Percentiles rank a stretch among this genome's conserved stretches.
phyloP scores from a whole-genome alignment of 1,140 invertebrate genomes.

The Bombus picipes region DNA sequence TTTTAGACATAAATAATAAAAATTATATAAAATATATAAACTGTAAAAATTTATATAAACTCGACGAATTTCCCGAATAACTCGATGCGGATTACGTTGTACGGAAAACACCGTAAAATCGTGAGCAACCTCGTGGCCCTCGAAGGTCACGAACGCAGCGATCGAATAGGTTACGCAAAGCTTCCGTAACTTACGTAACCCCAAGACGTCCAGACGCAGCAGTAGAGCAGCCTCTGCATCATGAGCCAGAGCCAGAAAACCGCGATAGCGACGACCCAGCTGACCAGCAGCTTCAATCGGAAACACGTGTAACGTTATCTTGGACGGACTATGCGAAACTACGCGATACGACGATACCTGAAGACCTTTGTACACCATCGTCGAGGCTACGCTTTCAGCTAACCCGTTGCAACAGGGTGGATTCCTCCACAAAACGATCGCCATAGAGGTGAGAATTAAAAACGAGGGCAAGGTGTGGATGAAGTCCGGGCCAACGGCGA shows the following conservation, averaged over 20 bases:
- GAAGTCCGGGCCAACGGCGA: conserved; percentile 76
- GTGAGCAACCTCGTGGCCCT: too few relatives aligned
- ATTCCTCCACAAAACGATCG: conserved; percentile 69
- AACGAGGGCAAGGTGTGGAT: conserved; percentile 77
- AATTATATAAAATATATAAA: too few relatives aligned
- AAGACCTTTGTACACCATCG: conserved; percentile 60
- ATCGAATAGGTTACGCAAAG: background rate
- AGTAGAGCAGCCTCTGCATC: conserved; percentile 75
- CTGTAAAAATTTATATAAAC: too few relatives aligned
- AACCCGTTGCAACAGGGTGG: conserved; percentile 61
- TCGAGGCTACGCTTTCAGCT: conserved; percentile 16
- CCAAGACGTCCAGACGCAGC: conserved; percentile 75
- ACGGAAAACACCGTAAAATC: too few relatives aligned
- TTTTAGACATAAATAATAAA: too few relatives aligned
- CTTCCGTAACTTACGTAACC: conserved; percentile 68
- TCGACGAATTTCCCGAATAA: too few relatives aligned
- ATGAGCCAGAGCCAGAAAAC: conserved; percentile 77
- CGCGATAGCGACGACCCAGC: conserved; percentile 70
- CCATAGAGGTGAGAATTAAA: conserved; percentile 67
- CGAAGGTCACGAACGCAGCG: background rate
- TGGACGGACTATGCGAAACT: too few relatives aligned
- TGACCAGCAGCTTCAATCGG: conserved; percentile 65
- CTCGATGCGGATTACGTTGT: too few relatives aligned
- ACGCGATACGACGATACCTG: conserved; percentile 61
- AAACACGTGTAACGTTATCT: background rate